Conservation (phyloP, 2,888 invertebrate species). For the Gastracanthus pulcherrimus region DNA sequence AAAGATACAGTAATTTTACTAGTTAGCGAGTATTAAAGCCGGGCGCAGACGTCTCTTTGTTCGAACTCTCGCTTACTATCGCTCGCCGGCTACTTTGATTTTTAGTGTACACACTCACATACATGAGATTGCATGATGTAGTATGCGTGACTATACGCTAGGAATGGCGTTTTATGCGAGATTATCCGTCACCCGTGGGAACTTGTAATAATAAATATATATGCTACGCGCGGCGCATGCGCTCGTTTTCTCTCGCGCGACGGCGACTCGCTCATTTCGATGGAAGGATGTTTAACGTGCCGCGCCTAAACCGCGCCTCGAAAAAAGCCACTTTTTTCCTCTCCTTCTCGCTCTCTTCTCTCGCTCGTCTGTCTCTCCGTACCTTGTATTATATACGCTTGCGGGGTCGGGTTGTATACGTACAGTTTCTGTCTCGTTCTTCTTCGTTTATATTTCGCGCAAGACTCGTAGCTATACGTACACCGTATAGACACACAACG, state of each 20-base stretch:
- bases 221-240: background rate
- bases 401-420: too few relatives aligned
- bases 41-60: too few relatives aligned
- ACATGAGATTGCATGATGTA: too few relatives aligned
- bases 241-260: slow-evolving; percentile 58
- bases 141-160: too few relatives aligned
- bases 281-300: slow-evolving; percentile 76
- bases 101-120: too few relatives aligned
- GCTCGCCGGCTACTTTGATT: too few relatives aligned
- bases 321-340: slow-evolving; percentile 51
- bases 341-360: slow-evolving; percentile 35
- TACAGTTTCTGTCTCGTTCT: slow-evolving; percentile 30
- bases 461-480: slow-evolving; percentile 41
- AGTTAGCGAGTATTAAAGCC: too few relatives aligned
- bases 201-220: slow-evolving; percentile 60
- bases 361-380: background rate
- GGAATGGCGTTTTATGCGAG: background rate
- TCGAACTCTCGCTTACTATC: too few relatives aligned
- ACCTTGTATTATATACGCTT: background rate
- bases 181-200: slow-evolving; percentile 58
- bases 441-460: slow-evolving; percentile 40
- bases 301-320: slow-evolving; percentile 72
- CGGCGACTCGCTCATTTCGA: slow-evolving; percentile 64
- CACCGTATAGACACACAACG: background rate
- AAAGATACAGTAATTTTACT: too few relatives aligned